phyloP scores from a whole-genome alignment of 2,797 vertebrate species.

The Antennarius maculatus region DNA sequence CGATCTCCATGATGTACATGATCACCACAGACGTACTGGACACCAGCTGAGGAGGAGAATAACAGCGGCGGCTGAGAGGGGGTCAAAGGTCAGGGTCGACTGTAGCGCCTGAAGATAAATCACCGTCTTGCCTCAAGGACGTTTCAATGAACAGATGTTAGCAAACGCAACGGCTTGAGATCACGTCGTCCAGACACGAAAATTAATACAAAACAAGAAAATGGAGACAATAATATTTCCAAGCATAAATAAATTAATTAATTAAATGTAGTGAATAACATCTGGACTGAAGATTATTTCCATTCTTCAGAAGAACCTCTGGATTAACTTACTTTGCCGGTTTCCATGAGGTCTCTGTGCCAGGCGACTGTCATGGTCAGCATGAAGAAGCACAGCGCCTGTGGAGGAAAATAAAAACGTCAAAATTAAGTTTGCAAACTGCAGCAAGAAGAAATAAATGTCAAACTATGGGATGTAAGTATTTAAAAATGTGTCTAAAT shows the following conservation, averaged over 20 bases:
- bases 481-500: not conserved
- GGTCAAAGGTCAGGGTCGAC: slow-evolving; percentile 47
- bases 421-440: too few relatives aligned
- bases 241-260: too few relatives aligned
- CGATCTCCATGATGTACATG: slow-evolving; percentile 69
- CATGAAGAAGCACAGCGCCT: slow-evolving; percentile 79
- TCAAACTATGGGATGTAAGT: not conserved
- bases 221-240: too few relatives aligned
- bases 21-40: slow-evolving; percentile 69
- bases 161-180: slow-evolving; percentile 16
- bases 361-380: slow-evolving; percentile 73
- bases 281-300: slow-evolving; percentile 1
- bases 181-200: slow-evolving; percentile 7
- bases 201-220: slow-evolving; percentile 13
- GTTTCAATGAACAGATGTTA: slow-evolving; percentile 18
- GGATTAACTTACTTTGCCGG: slow-evolving; percentile 68
- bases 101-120: slow-evolving; percentile 34
- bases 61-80: slow-evolving; percentile 9
- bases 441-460: too few relatives aligned
- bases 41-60: slow-evolving; percentile 61
- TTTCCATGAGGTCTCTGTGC: slow-evolving; percentile 70
- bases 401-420: slow-evolving; percentile 11
- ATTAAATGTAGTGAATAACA: not conserved
- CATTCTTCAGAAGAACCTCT: not conserved
- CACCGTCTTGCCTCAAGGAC: slow-evolving; percentile 47